Evolutionary conservation across 2,113 vertebrate genomes (phyloP).

Genomic region (Python bivittatus): DNA sequence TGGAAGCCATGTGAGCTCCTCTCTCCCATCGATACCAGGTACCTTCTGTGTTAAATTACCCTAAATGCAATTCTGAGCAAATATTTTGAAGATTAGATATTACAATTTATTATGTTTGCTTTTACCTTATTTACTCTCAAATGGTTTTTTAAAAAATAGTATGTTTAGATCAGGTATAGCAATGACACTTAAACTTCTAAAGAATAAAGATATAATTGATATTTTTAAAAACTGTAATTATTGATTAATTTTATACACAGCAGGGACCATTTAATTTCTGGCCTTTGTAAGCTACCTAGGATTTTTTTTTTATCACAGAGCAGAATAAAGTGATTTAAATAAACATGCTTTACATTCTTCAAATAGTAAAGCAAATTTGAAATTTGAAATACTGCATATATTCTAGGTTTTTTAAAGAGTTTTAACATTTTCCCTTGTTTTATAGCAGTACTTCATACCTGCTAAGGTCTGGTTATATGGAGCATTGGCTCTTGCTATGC

Average conservation of each 20-base stretch:
- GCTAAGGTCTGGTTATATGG: constrained; percentile 83
- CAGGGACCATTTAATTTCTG: background rate
- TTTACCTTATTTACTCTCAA: background rate
- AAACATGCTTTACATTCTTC: background rate
- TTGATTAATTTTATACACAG: background rate
- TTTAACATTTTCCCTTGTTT: background rate
- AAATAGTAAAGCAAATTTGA: background rate
- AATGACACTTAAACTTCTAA: background rate
- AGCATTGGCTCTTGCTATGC: constrained; percentile 90
- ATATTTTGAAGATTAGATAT: background rate
- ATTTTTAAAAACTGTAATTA: background rate
- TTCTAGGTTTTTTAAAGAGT: background rate
- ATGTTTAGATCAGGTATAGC: background rate
- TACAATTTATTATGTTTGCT: background rate
- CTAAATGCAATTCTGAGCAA: background rate
- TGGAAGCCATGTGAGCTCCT: background rate
- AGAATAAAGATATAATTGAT: background rate
- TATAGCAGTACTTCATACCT: constrained; percentile 71
- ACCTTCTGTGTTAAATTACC: background rate
- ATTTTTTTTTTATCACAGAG: background rate
- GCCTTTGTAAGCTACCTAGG: background rate
- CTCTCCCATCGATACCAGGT: background rate
- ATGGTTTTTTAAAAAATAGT: background rate
- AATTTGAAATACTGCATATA: background rate
- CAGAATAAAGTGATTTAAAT: background rate